phyloP scores from a whole-genome alignment of 2,797 vertebrate species.

The Valencia hispanica region DNA sequence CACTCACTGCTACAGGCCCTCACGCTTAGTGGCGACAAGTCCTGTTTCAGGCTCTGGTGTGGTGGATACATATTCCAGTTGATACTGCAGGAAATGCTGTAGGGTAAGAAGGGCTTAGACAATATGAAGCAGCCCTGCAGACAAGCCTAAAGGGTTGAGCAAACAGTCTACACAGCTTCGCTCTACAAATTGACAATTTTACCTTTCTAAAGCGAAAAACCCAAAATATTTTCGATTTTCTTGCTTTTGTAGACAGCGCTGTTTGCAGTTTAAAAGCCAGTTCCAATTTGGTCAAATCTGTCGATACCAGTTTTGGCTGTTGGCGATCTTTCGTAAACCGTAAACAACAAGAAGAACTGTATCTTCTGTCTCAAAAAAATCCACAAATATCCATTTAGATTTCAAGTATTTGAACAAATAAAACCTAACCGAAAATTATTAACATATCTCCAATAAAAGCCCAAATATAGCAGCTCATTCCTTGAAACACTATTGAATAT shows the following conservation, averaged over 20 bases:
- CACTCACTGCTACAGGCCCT: neutral
- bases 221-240: neutral
- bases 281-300: no score
- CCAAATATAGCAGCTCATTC: no score
- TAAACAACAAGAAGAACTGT: no score
- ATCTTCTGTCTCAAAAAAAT: no score
- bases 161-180: neutral
- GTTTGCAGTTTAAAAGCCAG: no score
- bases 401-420: no score
- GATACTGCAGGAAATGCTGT: conserved; percentile 21
- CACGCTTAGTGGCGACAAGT: conserved; percentile 2
- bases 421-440: no score
- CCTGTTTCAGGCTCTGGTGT: conserved; percentile 6
- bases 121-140: conserved; percentile 2
- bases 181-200: neutral
- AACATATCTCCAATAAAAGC: no score
- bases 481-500: neutral
- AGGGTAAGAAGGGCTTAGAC: conserved; percentile 7
- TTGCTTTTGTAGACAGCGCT: neutral
- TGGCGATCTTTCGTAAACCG: no score
- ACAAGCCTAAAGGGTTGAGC: neutral
- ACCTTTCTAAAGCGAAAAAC: neutral
- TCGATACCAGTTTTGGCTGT: no score
- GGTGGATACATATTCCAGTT: neutral
- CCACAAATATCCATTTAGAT: no score